Conservation (phyloP, 2,797 vertebrate genomes). For the Macroramphosus scolopax region DNA sequence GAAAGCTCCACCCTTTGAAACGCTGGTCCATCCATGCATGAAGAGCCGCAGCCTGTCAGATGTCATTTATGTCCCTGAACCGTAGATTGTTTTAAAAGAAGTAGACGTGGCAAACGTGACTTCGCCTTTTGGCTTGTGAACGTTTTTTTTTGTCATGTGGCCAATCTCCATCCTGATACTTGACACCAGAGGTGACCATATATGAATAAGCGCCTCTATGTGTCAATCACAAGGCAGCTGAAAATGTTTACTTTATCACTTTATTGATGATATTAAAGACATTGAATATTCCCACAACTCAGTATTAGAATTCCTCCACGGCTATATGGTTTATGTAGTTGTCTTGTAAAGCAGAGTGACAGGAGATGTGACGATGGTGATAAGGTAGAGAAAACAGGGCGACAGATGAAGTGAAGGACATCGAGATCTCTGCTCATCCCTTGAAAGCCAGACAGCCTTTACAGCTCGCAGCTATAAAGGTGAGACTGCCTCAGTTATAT, state of each 20-base stretch:
- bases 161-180: no score
- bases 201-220: no score
- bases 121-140: no score
- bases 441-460: constrained; percentile 24
- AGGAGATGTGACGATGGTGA: constrained; percentile 23
- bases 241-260: no score
- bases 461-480: constrained; percentile 34
- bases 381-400: constrained; percentile 6
- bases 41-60: constrained; percentile 43
- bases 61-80: constrained; percentile 32
- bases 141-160: no score
- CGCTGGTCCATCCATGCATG: constrained; percentile 21
- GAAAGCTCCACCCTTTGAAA: constrained; percentile 8
- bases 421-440: constrained; percentile 9
- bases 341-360: no score
- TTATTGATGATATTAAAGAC: no score
- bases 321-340: not conserved
- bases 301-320: not conserved
- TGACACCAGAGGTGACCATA: no score
- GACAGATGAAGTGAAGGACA: not conserved
- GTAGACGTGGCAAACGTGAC: no score
- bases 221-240: no score
- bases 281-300: not conserved
- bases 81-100: no score
- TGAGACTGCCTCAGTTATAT: constrained; percentile 38